Base-by-base conservation (phyloP, 2,888 invertebrate genomes). In the Penaeus monodon region DNA sequence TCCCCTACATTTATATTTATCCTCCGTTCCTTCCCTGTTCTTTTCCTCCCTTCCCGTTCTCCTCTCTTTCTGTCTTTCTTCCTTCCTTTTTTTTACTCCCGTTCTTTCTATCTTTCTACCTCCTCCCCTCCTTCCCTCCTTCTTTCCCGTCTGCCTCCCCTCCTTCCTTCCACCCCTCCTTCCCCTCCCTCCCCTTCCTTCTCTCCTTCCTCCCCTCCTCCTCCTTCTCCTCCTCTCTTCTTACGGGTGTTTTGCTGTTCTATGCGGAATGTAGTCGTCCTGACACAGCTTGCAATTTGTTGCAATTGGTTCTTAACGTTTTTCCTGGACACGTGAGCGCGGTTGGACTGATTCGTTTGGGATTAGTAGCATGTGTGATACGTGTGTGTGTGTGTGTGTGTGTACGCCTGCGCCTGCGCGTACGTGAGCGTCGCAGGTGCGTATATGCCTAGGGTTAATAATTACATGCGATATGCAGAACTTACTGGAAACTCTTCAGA, bases 191-290 rank as follows among this genome's bases (percentile, higher is more conserved):
- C 66, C 24, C 49, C 63, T 27, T 29, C 22, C 27, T 65, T 76
- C 29, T 38, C 73, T 57, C 76, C 8, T 27, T 33, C 17, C 49
- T 29, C 20, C 17, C 80, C 44, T 29, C 22, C 76, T 63, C 33
- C 49, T 33, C n/a, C 78, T 49, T n/a, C 44, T 49, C 78, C 49
- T 29, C n/a, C 49, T 33, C 44, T 70, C 27, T 29, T 73, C 81
- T 44, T 20, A 22, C 29, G 57, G 14, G 29, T 29, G 38, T 44
- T 44, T 44, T 44, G 38, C 38, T 44, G 38, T 44, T 44, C 38
- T 44, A 6, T 44, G 38, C 38, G 38, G 38, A 44, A 44, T 57
- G 10, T 38, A 22, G 77, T 77, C 44, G 38, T 24, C 66, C 7
- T 22, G 22, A 10, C 24, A 66, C 3, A n/a, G 66, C 74, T 74